Base-by-base conservation (phyloP, 2,888 invertebrate species). In the Temnothorax rugatulus region DNA sequence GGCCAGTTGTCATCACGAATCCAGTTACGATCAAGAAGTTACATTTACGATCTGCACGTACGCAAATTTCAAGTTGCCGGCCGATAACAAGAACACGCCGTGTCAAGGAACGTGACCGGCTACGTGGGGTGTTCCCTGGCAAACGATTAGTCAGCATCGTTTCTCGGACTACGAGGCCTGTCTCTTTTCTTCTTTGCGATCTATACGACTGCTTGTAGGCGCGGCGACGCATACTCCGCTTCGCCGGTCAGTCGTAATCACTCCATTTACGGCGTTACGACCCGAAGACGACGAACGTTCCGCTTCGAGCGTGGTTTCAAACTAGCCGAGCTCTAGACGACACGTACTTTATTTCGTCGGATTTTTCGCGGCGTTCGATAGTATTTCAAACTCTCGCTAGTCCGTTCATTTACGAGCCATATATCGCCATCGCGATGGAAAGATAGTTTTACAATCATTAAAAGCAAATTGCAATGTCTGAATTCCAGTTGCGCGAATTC, bases 201-300 rank as follows among this genome's bases (percentile, higher is more conserved):
- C 44, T 54, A 50, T 38, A 50, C 34, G 69, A 5, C 8, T 18
- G 34, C 21, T 84, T 52, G 71, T 84, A 82, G 84, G 82, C 82
- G 86, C 77, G 82, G 82, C 74, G 74, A 15, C 71, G 50, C 29
- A 57, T 47, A 47, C 47, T 44, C 47, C 52, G 57, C 52, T 64
- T 21, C 81, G 57, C 38, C 75, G 29, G 54, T 47, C 54, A 61
- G 34, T 75, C 74, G 82, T 84, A 84, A 84, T 84, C 82, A 75
- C 74, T 82, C 84, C 84, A 82, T 86, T 86, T 86, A 86, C 61
- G 84, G 82, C 38, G 47, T 77, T 82, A 73, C 41, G 68, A 84
- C 29, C 18, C n/a, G 38, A 59, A 66, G 68, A 74, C 66, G 68
- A 75, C 25, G 38, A 69, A 69, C 66, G 66, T 64, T 38, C 44